Conservation (phyloP, 2,797 vertebrate genomes). For the Bufotes viridis region DNA sequence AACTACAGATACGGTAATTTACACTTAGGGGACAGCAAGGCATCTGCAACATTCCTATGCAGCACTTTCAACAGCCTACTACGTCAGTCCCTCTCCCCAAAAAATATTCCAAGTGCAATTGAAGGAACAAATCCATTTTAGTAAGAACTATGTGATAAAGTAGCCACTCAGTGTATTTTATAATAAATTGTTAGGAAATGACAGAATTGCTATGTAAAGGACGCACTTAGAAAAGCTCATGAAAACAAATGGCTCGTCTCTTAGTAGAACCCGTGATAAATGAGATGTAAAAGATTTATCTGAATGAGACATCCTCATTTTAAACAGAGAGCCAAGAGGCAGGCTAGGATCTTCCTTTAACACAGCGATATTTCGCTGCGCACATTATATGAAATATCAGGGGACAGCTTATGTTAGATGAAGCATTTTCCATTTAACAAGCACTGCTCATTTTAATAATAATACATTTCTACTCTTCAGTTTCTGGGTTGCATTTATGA, state of each 20-base stretch:
- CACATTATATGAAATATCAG: constrained; percentile 52
- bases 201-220: constrained; percentile 44
- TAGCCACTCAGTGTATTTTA: constrained; percentile 4
- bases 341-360: constrained; percentile 41
- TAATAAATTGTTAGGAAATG: constrained; percentile 11
- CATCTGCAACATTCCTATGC: neutral
- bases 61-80: neutral
- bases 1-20: neutral
- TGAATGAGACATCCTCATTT: constrained; percentile 53
- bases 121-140: neutral
- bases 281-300: constrained; percentile 57
- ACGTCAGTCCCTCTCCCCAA: neutral
- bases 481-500: constrained; percentile 58
- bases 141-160: neutral
- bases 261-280: constrained; percentile 48
- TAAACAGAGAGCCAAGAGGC: constrained; percentile 46
- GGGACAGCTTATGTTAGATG: constrained; percentile 59
- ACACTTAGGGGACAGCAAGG: neutral
- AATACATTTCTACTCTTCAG: constrained; percentile 44
- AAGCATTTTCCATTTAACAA: constrained; percentile 60
- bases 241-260: constrained; percentile 43
- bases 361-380: constrained; percentile 38
- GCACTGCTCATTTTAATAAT: constrained; percentile 61
- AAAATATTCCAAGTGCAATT: neutral
- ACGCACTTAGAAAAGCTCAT: constrained; percentile 20